phyloP scores from a whole-genome alignment of 2,888 invertebrate genomes.

The Drosophila nigritarsus region DNA sequence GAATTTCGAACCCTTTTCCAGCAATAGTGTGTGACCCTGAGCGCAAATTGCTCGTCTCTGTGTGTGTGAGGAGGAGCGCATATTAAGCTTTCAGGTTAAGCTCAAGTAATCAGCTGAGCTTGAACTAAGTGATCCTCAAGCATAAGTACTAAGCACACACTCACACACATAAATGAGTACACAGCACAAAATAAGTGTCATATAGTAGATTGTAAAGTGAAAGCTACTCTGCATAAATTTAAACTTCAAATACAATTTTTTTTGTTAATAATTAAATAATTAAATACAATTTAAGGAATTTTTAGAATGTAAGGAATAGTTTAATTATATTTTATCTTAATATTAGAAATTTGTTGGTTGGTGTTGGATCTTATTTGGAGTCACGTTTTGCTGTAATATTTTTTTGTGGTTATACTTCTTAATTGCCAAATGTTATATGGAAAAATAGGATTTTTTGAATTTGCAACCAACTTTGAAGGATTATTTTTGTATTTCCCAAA shows the following conservation, averaged over 20 bases:
- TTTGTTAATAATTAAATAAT: background rate
- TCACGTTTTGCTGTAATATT: background rate
- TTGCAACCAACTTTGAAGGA: background rate
- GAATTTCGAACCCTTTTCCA: conserved; percentile 40
- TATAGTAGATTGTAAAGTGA: conserved; percentile 6
- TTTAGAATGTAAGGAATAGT: background rate
- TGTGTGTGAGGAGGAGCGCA: conserved; percentile 19
- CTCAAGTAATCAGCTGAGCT: conserved; percentile 59
- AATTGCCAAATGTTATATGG: background rate
- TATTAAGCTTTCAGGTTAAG: conserved; percentile 40
- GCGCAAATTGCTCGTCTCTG: conserved; percentile 23
- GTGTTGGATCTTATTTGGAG: background rate
- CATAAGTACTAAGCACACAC: conserved; percentile 21
- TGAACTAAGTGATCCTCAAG: conserved; percentile 58
- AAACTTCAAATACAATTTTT: background rate
- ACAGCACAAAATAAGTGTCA: conserved; percentile 21
- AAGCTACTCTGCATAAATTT: background rate
- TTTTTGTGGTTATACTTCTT: background rate
- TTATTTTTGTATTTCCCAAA: background rate
- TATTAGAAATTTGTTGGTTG: background rate
- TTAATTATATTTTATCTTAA: background rate
- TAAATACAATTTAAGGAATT: background rate
- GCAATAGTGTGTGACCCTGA: conserved; percentile 50
- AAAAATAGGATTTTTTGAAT: background rate
- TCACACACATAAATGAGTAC: conserved; percentile 15